phyloP scores from a whole-genome alignment of 64 coral and sea anemone species.

The Porites australiensis region DNA sequence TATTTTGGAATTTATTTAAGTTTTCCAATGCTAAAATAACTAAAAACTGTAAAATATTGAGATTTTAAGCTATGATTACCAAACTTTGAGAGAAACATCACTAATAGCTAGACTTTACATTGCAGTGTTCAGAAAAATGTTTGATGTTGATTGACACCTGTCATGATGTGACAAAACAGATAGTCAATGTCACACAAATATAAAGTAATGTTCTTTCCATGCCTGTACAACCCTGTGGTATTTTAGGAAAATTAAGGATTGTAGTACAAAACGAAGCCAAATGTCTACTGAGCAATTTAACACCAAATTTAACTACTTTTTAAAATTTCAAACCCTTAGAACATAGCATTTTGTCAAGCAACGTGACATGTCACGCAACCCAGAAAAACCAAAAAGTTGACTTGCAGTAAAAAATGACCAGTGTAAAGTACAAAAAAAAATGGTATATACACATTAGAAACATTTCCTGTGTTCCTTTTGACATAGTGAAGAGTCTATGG shows the following conservation, averaged over 20 bases:
- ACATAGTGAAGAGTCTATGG: not conserved
- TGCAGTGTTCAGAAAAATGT: constrained; percentile 17
- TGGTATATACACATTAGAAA: not conserved
- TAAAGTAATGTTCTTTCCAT: not conserved
- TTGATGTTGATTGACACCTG: constrained; percentile 20
- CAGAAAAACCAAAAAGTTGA: not conserved
- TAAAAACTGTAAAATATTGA: constrained; percentile 37
- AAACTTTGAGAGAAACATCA: constrained; percentile 7
- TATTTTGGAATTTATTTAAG: constrained; percentile 30
- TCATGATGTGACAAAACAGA: not conserved
- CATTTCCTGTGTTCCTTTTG: not conserved
- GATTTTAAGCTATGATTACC: constrained; percentile 42
- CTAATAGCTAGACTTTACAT: constrained; percentile 15
- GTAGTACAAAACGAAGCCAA: not conserved
- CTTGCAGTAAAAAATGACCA: not conserved
- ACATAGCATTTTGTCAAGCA: not conserved
- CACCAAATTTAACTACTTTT: not conserved
- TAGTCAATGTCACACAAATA: not conserved
- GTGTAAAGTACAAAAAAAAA: not conserved
- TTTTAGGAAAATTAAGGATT: constrained; percentile 10
- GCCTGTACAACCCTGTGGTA: not conserved
- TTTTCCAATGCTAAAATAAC: not conserved
- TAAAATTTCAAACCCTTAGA: not conserved
- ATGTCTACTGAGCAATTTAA: constrained; percentile 30
- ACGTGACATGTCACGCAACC: constrained; percentile 5